These are phyloP conservation scores for Periplaneta americana DNA, from an alignment of 1,140 invertebrate genomes.

Conservation along the genomic window DNA sequence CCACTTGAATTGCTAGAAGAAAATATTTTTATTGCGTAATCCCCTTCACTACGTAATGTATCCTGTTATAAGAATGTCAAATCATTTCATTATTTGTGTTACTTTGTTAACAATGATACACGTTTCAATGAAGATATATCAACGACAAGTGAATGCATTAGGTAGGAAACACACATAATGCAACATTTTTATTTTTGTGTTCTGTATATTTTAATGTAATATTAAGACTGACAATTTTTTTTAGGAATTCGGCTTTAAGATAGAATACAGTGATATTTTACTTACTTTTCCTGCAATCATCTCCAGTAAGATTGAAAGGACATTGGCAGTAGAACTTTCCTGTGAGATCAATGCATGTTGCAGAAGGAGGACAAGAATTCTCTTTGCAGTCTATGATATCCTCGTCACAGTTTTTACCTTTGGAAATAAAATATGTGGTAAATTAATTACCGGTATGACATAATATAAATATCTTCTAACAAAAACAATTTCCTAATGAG, in stretches of 20 bases:
- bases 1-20: constrained; percentile 78
- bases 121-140: no score
- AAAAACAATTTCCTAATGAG: not conserved
- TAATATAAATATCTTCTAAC: no score
- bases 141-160: no score
- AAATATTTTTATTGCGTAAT: constrained; percentile 7
- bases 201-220: no score
- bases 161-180: no score
- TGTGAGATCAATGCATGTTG: constrained; percentile 89
- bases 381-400: constrained; percentile 91
- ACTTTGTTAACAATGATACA: no score
- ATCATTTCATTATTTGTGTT: no score
- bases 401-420: constrained; percentile 85
- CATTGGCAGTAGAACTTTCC: constrained; percentile 92
- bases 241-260: not conserved
- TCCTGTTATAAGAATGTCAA: no score
- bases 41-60: no score
- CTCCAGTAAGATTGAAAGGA: constrained; percentile 92
- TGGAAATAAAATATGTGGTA: no score
- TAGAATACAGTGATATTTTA: constrained; percentile 11
- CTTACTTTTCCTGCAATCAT: constrained; percentile 91
- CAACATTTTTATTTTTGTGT: no score
- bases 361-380: constrained; percentile 89
- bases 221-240: not conserved
- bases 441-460: no score